These are phyloP conservation scores for Anguilla pacifica DNA, from an alignment of 2,797 vertebrate genomes.

Conservation along the genomic window DNA sequence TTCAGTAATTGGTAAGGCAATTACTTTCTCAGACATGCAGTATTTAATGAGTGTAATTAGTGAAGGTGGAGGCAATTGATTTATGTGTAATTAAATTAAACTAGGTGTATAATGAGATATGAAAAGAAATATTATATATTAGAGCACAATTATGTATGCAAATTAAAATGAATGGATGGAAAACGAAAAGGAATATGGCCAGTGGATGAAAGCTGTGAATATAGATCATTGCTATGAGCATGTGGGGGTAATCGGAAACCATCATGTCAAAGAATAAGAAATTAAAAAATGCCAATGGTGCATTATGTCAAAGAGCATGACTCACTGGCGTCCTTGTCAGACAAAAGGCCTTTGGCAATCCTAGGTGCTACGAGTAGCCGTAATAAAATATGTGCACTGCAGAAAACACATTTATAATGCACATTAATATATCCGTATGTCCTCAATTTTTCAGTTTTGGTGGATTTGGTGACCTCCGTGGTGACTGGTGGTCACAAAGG, in stretches of 20 bases:
- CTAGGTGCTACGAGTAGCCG: neutral
- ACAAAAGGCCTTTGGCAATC: constrained; percentile 1
- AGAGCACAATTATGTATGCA: neutral
- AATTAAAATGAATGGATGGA: neutral
- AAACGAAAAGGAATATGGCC: neutral
- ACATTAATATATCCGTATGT: too few species aligned
- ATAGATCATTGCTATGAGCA: neutral
- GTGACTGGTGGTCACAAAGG: too few species aligned
- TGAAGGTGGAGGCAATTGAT: neutral
- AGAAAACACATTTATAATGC: neutral
- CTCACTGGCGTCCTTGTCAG: neutral
- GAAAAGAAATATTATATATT: neutral
- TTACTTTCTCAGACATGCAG: neutral
- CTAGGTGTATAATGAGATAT: neutral
- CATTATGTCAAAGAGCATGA: neutral
- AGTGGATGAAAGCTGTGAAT: neutral
- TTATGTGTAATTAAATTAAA: neutral
- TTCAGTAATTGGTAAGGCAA: neutral
- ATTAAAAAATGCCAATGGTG: too few species aligned
- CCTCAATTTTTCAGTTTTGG: too few species aligned
- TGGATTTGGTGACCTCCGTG: too few species aligned
- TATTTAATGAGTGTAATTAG: constrained; percentile 5
- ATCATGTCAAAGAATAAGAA: too few species aligned
- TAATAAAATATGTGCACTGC: neutral
- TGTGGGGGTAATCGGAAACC: neutral